Evolutionary conservation across 2,888 invertebrate species (phyloP).

Genomic region (Neelides folsomi): DNA sequence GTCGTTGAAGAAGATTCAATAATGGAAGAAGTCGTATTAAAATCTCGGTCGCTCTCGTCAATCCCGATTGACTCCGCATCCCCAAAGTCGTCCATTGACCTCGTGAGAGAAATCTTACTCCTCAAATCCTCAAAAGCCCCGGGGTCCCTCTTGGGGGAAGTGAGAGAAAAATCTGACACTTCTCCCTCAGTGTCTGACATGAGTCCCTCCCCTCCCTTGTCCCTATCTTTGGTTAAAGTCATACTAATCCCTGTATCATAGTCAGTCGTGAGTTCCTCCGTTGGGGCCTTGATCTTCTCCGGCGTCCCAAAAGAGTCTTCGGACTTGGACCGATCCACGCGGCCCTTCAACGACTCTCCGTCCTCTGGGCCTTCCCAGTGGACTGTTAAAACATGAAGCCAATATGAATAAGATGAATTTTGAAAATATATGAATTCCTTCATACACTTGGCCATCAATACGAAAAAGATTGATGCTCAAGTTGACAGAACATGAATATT

Average conservation of each 20-base stretch:
- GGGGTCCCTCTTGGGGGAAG: slow-evolving; percentile 27
- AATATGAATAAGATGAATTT: too few species aligned
- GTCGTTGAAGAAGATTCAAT: slow-evolving; percentile 14
- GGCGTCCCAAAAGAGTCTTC: slow-evolving; percentile 29
- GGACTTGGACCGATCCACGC: slow-evolving; percentile 25
- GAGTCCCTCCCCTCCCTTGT: slow-evolving; percentile 21
- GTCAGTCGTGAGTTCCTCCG: slow-evolving; percentile 27
- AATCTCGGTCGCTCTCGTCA: slow-evolving; percentile 12
- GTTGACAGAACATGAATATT: too few species aligned
- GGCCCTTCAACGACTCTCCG: slow-evolving; percentile 12
- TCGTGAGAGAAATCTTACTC: slow-evolving; percentile 14
- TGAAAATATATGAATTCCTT: too few species aligned
- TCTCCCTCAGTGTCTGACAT: slow-evolving; percentile 31
- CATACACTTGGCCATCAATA: too few species aligned
- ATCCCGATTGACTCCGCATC: slow-evolving; percentile 11
- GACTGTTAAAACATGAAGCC: slow-evolving; percentile 20
- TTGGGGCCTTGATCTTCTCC: slow-evolving; percentile 24
- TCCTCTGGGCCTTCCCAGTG: slow-evolving; percentile 33
- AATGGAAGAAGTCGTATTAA: slow-evolving; percentile 19
- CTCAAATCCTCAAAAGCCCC: neutral
- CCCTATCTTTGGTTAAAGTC: slow-evolving; percentile 20
- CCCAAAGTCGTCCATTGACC: slow-evolving; percentile 24
- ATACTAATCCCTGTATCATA: slow-evolving; percentile 32
- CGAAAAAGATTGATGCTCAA: too few species aligned
- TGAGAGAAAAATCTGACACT: slow-evolving; percentile 29